Evolutionary conservation across 2,797 vertebrate genomes (phyloP).

Genomic region (Numenius phaeopus): DNA sequence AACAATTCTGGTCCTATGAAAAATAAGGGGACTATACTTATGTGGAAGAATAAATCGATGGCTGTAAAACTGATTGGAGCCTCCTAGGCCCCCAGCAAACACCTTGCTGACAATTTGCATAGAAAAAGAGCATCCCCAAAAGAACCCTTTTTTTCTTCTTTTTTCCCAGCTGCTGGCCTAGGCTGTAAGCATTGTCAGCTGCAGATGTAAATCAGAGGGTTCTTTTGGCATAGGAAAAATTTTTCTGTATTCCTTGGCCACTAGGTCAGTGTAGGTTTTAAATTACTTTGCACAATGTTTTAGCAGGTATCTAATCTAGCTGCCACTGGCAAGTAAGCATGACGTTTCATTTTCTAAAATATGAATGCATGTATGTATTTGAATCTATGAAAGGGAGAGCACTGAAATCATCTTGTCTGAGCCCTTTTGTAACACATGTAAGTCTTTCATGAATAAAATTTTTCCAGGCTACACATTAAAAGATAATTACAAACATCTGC

Average conservation of each 20-base stretch:
- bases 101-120: neutral
- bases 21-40: neutral
- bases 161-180: neutral
- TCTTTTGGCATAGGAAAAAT: neutral
- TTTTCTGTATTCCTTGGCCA: neutral
- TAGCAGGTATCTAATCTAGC: neutral
- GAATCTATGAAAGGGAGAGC: neutral
- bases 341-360: neutral
- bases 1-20: neutral
- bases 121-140: neutral
- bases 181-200: neutral
- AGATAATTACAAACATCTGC: neutral
- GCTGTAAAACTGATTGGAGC: neutral
- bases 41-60: neutral
- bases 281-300: neutral
- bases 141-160: accelerated
- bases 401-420: neutral
- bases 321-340: neutral
- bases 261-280: neutral
- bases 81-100: neutral
- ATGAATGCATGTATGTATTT: neutral
- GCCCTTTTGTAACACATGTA: neutral
- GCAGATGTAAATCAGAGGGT: neutral
- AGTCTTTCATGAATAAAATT: neutral
- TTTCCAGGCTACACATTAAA: neutral